These are phyloP conservation scores for Linepithema humile DNA, from an alignment of 1,140 invertebrate species.

Conservation along the genomic window DNA sequence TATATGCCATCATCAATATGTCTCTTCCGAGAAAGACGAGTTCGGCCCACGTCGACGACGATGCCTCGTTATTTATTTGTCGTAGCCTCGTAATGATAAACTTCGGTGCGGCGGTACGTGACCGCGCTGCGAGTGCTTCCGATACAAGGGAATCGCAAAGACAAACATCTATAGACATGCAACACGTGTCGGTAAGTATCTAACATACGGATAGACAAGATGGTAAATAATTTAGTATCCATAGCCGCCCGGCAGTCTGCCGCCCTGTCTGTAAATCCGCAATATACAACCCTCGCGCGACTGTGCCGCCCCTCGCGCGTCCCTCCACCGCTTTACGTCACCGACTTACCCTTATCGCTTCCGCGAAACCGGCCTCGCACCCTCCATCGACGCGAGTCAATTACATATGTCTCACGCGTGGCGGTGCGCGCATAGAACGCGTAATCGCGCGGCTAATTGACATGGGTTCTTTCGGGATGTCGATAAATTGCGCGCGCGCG, in stretches of 20 bases:
- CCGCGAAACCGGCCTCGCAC: conserved; percentile 49
- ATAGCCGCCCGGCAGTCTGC: conserved; percentile 81
- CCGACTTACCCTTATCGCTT: conserved; percentile 39
- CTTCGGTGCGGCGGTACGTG: conserved; percentile 43
- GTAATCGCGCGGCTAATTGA: conserved; percentile 59
- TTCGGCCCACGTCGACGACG: conserved; percentile 26
- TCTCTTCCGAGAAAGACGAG: conserved; percentile 26
- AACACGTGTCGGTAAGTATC: conserved; percentile 72
- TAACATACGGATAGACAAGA: conserved; percentile 73
- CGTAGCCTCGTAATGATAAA: conserved; percentile 54
- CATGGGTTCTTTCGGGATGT: conserved; percentile 30
- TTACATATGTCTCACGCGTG: conserved; percentile 16
- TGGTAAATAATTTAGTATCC: conserved; percentile 81
- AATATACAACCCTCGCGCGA: conserved; percentile 38
- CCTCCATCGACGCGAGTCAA: conserved; percentile 55
- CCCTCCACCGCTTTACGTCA: neutral
- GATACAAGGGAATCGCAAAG: conserved; percentile 45
- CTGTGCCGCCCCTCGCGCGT: neutral
- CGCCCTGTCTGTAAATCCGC: conserved; percentile 75
- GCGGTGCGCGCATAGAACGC: neutral
- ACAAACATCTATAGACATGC: conserved; percentile 63
- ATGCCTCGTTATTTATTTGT: conserved; percentile 57
- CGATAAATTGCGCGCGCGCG: conserved; percentile 1
- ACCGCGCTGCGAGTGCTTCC: conserved; percentile 11
- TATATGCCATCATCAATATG: conserved; percentile 10